These are phyloP conservation scores for Microcebus tavaratra DNA, from an alignment of 2,113 vertebrate species.

Conservation along the genomic window DNA sequence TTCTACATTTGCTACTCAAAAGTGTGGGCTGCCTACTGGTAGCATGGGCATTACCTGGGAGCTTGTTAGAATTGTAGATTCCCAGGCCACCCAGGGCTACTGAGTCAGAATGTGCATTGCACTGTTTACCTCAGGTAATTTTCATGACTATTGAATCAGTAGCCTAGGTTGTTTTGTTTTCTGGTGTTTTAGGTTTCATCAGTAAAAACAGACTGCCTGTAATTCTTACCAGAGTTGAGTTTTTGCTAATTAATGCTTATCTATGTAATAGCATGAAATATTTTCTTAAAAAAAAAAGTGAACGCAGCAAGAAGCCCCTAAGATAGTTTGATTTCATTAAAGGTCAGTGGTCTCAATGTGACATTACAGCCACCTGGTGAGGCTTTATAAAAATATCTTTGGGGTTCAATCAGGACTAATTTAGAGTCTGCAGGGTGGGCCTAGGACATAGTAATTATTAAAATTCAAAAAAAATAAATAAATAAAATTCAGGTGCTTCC, in stretches of 20 bases:
- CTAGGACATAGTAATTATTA: background rate
- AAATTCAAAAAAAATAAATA: background rate
- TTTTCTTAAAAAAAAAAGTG: background rate
- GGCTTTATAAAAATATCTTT: background rate
- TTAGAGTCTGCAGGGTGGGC: too few species aligned
- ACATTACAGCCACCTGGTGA: background rate
- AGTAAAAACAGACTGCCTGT: background rate
- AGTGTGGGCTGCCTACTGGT: background rate
- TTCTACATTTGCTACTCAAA: background rate
- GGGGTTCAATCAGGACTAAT: background rate
- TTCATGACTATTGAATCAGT: background rate
- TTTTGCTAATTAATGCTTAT: background rate
- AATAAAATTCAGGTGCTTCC: background rate
- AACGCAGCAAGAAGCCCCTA: background rate
- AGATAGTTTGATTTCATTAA: background rate
- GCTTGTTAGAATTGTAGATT: background rate
- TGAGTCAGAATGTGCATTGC: background rate
- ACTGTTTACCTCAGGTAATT: background rate
- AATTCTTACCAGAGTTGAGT: background rate
- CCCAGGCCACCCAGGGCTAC: too few species aligned
- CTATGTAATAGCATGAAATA: background rate
- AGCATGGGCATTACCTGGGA: background rate
- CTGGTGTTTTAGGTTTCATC: background rate
- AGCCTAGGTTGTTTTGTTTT: background rate
- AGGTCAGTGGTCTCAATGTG: background rate